Base-by-base conservation (phyloP, 92 coral and sea anemone species). In the Blastomussa wellsi region DNA sequence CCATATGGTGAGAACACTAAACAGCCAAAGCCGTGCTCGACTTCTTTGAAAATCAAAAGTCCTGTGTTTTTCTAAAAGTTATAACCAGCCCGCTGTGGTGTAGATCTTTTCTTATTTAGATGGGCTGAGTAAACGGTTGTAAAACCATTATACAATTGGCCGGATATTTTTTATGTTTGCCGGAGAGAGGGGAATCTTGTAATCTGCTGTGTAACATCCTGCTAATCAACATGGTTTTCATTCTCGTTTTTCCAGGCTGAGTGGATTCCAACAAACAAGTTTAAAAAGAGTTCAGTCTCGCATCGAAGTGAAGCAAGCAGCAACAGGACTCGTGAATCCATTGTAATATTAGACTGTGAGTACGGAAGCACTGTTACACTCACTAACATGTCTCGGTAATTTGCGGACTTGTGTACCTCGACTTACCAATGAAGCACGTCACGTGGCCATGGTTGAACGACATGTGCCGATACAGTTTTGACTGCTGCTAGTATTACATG, bases 281-380 rank as follows among this genome's bases (percentile, higher is more conserved):
- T 36, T 86, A 91, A 91, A 87, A 84, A 49, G 72, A 88, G 89
- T 59, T 83, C 90, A 5, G 94, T 88, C 9, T 84, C 87, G n/a
- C 86, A 88, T 55, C 87, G 77, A 65, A 89, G 89, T 49, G 90
- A 88, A n/a, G 74, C 66, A n/a, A 79, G 84, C 62, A 77, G 76
- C 80, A 78, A 77, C 70, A 88, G 53, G 31, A 91, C 94, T 13
- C 49, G 85, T 5, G 94, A 88, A 44, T 88, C 94, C 26, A 22
- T 91, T 75, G 92, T 91, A 19, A 64, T 91, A 48, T 70, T 88
- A 76, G 92, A 91, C 42, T 88, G 74, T 33, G 90, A 86, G n/a
- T 32, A 74, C 9, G 92, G 84, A 22, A 90, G 92, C 36, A 82
- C 87, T 9, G 81, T 90, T 41, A 84, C 90, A 53, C 90, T 90